Conservation (phyloP, 1,140 invertebrate species). For the Euglossa dilemma region DNA sequence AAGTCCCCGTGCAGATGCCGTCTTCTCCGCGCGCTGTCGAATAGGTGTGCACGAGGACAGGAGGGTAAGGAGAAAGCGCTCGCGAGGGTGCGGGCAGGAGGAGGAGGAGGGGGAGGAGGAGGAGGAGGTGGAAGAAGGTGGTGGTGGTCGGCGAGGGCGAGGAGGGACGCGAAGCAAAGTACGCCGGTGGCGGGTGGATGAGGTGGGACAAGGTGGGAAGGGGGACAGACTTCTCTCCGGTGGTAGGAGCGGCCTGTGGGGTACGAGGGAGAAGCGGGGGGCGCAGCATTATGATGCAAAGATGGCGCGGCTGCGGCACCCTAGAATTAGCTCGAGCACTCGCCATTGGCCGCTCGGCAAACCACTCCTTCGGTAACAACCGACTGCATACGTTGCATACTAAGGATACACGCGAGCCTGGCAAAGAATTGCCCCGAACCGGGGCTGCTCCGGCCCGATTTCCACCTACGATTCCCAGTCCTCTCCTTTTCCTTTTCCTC, state of each 20-base stretch:
- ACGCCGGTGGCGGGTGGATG: conserved; percentile 43
- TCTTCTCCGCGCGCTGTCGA: conserved; percentile 47
- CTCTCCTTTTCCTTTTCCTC: background rate
- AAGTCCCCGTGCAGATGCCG: conserved; percentile 43
- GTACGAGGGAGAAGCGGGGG: conserved; percentile 62
- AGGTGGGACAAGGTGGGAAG: conserved; percentile 55
- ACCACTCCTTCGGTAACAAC: conserved; percentile 83
- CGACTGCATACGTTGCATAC: conserved; percentile 82
- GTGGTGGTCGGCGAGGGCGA: background rate
- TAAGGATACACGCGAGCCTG: conserved; percentile 81
- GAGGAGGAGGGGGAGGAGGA: background rate
- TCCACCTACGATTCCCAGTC: conserved; percentile 66
- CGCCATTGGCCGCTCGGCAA: conserved; percentile 82
- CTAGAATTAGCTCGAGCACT: conserved; percentile 83
- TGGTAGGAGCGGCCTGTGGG: conserved; percentile 52
- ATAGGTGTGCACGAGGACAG: conserved; percentile 29
- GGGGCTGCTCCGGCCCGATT: conserved; percentile 39
- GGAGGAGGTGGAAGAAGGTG: background rate
- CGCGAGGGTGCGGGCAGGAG: conserved; percentile 26
- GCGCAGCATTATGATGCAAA: conserved; percentile 82
- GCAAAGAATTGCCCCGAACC: conserved; percentile 74
- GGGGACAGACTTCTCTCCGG: conserved; percentile 54
- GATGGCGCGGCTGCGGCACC: conserved; percentile 82
- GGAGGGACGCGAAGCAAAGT: conserved; percentile 52
- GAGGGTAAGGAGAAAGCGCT: conserved; percentile 43